A percentile compares a stretch with the other conserved stretches of the same genome.
phyloP scores from a whole-genome alignment of 2,888 invertebrate genomes.

The Philopedon plagiatum region DNA sequence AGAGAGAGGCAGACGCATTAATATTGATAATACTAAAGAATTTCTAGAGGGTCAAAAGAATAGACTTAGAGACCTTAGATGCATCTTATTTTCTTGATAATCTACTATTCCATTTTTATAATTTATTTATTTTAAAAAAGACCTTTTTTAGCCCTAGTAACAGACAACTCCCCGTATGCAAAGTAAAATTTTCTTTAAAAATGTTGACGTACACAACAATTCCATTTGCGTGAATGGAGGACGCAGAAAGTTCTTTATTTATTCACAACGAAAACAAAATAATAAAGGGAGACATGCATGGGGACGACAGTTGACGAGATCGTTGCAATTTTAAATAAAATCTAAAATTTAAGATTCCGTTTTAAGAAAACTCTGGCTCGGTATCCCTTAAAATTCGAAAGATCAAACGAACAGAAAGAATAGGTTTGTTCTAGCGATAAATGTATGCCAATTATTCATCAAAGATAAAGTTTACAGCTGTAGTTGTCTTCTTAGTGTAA shows the following conservation, averaged over 20 bases:
- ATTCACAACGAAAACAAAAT: constrained; percentile 5
- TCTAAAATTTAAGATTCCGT: constrained; percentile 7
- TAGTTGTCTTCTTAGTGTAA: no score
- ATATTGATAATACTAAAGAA: no score
- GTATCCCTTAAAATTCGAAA: constrained; percentile 2
- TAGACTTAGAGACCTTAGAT: no score
- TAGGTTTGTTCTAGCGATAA: no score
- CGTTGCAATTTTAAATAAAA: constrained; percentile 17
- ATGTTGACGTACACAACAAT: constrained; percentile 2
- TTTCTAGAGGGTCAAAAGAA: no score
- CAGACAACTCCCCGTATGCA: neutral
- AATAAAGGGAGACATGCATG: constrained; percentile 13
- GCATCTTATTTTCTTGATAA: no score
- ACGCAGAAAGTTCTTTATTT: neutral
- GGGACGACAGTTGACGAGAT: constrained; percentile 7
- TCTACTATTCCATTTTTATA: no score
- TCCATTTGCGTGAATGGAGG: neutral
- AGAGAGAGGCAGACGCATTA: no score
- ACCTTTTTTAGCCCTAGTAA: no score
- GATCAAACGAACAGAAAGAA: neutral
- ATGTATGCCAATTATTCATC: no score
- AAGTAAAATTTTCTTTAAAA: neutral
- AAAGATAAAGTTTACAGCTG: no score
- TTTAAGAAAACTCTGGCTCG: neutral
- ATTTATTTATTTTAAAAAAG: no score